phyloP scores from a whole-genome alignment of 2,797 vertebrate genomes.

The Sebastiscus albofasciatus region DNA sequence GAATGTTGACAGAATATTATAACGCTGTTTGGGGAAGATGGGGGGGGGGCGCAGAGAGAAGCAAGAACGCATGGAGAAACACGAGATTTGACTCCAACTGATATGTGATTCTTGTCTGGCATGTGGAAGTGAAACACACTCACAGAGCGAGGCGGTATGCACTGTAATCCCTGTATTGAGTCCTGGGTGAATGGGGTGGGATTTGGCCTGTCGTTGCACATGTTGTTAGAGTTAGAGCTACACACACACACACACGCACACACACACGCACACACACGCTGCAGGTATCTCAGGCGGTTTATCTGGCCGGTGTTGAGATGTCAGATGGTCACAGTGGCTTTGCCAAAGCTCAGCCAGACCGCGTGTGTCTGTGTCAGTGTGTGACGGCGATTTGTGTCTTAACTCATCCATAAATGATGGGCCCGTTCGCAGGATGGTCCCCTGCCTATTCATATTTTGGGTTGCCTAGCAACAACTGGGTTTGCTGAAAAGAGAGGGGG shows the following conservation, averaged over 20 bases:
- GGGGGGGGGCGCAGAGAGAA: neutral
- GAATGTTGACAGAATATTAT: conserved; percentile 57
- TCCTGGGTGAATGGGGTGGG: conserved; percentile 63
- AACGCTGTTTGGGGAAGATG: neutral
- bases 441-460: conserved; percentile 79
- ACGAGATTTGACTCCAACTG: conserved; percentile 23
- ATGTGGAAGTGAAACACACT: neutral
- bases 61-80: neutral
- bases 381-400: conserved; percentile 51
- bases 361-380: conserved; percentile 41
- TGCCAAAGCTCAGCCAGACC: conserved; percentile 59
- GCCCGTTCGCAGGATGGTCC: conserved; percentile 56
- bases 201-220: conserved; percentile 68
- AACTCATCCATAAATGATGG: conserved; percentile 79
- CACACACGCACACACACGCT: conserved; percentile 32
- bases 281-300: conserved; percentile 66
- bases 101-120: conserved; percentile 41
- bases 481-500: conserved; percentile 53
- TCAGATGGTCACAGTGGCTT: conserved; percentile 77
- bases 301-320: conserved; percentile 69
- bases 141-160: conserved; percentile 19
- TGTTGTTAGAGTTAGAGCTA: conserved; percentile 55
- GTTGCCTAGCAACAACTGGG: conserved; percentile 77
- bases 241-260: conserved; percentile 19
- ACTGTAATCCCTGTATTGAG: conserved; percentile 69